A percentile compares a stretch with the other conserved stretches of the same genome.
These are phyloP conservation scores for Drosophila pectinifera DNA, from an alignment of 1,140 invertebrate species.

Conservation along the genomic window DNA sequence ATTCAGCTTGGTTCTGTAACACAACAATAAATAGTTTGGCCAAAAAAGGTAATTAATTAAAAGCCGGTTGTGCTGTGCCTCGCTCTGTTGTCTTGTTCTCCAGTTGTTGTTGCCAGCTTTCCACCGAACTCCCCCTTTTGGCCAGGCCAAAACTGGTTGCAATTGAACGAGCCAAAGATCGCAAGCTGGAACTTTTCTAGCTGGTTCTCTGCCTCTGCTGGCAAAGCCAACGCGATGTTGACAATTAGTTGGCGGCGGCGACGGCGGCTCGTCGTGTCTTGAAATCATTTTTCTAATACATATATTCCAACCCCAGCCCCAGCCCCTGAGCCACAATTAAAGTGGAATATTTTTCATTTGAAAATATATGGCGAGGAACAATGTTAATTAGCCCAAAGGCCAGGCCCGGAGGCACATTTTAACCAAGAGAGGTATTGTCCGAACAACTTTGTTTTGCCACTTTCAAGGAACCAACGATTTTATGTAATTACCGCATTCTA, in stretches of 20 bases:
- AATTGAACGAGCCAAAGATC: slow-evolving; percentile 39
- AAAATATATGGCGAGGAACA: slow-evolving; percentile 34
- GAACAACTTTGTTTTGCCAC: slow-evolving; percentile 35
- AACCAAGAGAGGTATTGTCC: slow-evolving; percentile 10
- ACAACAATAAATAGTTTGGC: slow-evolving; percentile 80
- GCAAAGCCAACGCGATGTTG: slow-evolving; percentile 46
- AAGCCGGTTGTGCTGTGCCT: slow-evolving; percentile 70
- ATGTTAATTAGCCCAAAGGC: slow-evolving; percentile 43
- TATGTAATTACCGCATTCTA: slow-evolving; percentile 76
- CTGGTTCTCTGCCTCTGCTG: slow-evolving; percentile 33
- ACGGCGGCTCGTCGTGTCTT: slow-evolving; percentile 27
- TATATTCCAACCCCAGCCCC: slow-evolving; percentile 22
- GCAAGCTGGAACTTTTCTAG: slow-evolving; percentile 47
- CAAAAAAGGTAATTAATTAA: slow-evolving; percentile 84
- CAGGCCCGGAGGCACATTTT: slow-evolving; percentile 11
- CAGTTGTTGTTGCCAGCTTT: slow-evolving; percentile 20
- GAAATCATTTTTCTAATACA: slow-evolving; percentile 76
- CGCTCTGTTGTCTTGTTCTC: slow-evolving; percentile 32
- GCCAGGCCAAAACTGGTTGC: slow-evolving; percentile 60
- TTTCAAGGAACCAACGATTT: slow-evolving; percentile 66
- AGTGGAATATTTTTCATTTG: slow-evolving; percentile 60
- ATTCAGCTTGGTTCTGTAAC: slow-evolving; percentile 28
- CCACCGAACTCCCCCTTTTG: slow-evolving; percentile 14
- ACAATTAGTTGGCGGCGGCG: slow-evolving; percentile 69
- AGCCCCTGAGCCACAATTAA: slow-evolving; percentile 65